Percentiles rank a stretch among this genome's conserved stretches.
These are phyloP conservation scores for Diplolepis rosae DNA, from an alignment of 2,888 invertebrate genomes.

Conservation along the genomic window DNA sequence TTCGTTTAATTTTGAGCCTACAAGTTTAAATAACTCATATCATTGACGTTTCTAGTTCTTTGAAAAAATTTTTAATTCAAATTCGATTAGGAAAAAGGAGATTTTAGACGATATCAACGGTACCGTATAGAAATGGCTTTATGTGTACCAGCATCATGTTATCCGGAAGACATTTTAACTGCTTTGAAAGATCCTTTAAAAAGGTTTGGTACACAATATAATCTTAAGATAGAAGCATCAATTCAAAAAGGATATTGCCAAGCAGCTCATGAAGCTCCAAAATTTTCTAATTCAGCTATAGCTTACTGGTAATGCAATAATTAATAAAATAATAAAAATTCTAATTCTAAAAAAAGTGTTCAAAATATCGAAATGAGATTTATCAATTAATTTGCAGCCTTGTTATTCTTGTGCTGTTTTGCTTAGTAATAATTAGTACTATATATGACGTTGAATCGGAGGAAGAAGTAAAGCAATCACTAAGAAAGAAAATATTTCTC, in stretches of 20 bases:
- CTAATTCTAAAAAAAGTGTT: not conserved
- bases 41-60: not conserved
- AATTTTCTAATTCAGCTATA: constrained; percentile 46
- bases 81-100: constrained; percentile 59
- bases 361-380: too few relatives aligned
- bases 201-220: constrained; percentile 63
- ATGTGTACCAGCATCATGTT: constrained; percentile 79
- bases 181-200: constrained; percentile 74
- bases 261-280: constrained; percentile 48
- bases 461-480: constrained; percentile 8
- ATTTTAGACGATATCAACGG: constrained; percentile 54
- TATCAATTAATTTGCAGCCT: constrained; percentile 16
- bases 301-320: constrained; percentile 53
- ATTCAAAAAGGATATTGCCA: constrained; percentile 55
- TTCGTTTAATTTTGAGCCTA: not conserved
- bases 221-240: constrained; percentile 48
- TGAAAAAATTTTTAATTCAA: too few relatives aligned
- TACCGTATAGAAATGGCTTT: constrained; percentile 73
- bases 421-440: constrained; percentile 17
- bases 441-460: constrained; percentile 35
- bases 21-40: not conserved
- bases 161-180: constrained; percentile 76
- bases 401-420: constrained; percentile 18
- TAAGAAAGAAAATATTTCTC: constrained; percentile 49
- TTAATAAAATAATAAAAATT: too few relatives aligned